phyloP scores from a whole-genome alignment of 2,888 invertebrate genomes.

The Acanthopleura granulata region DNA sequence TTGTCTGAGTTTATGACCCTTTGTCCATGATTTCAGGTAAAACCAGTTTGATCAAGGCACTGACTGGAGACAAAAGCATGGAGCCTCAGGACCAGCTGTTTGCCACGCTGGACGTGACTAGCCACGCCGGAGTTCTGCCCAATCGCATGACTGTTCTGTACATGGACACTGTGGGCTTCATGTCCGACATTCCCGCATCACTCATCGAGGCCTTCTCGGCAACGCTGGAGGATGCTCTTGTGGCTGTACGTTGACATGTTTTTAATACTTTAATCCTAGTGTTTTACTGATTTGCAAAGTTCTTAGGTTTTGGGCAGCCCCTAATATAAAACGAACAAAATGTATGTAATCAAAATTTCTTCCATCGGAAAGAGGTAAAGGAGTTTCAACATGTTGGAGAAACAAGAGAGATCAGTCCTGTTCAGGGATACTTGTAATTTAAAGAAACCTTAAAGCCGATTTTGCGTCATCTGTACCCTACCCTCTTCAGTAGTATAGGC shows the following conservation, averaged over 20 bases:
- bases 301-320: no score
- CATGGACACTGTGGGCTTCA: slow-evolving; percentile 90
- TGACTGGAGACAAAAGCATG: slow-evolving; percentile 79
- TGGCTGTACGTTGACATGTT: slow-evolving; percentile 73
- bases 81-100: slow-evolving; percentile 82
- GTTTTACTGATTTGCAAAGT: no score
- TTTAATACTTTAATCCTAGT: no score
- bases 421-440: no score
- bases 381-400: no score
- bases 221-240: slow-evolving; percentile 84
- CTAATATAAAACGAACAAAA: no score
- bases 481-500: no score
- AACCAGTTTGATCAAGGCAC: slow-evolving; percentile 82
- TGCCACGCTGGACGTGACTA: slow-evolving; percentile 88
- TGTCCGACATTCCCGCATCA: slow-evolving; percentile 84
- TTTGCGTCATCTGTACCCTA: no score
- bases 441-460: no score
- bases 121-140: slow-evolving; percentile 80
- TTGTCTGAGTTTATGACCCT: neutral
- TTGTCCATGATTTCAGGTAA: slow-evolving; percentile 72
- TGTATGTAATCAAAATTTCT: no score
- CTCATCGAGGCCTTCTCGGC: slow-evolving; percentile 85
- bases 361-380: no score
- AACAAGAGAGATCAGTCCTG: no score
- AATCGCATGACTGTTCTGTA: slow-evolving; percentile 77